Base-by-base conservation (phyloP, 2,888 invertebrate species). In the Esperia sulphurella region DNA sequence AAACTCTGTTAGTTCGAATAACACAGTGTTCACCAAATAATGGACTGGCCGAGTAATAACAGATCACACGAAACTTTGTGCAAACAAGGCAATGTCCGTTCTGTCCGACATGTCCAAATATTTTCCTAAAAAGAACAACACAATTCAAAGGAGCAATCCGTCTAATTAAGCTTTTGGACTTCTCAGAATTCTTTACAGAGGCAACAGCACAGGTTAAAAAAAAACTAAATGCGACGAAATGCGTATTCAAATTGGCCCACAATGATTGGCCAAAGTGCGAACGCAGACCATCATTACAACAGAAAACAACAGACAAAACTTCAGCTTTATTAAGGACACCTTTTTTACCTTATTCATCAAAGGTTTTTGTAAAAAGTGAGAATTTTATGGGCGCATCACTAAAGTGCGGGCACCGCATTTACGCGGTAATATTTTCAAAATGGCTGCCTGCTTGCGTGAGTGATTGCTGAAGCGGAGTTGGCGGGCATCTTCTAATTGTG, bases 201-300 rank as follows among this genome's bases (percentile, higher is more conserved):
- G 57, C 68, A 70, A 68, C 63, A 68, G 60, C 61, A 58, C 57
- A 53, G 66, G 62, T 70, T 65, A 76, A 76, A 73, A 73, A 68
- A 67, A 63, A 47, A 45, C 52, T 61, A 59, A 63, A 68, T 59
- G 51, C 57, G 53, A 50, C 51, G 59, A 59, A 68, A 65, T 63
- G 61, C 55, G 64, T 68, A 78, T 77, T 74, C 71, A 82, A 83
- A 81, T 79, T 79, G 68, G 57, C 55, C 59, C 59, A 43, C 53
- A 66, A 70, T 75, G 75, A 71, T 64, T 61, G 68, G 63, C 50
- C 65, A 61, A 72, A 78, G 78, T 76, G 81, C 74, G 74, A 78
- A 72, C 21, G 65, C 57, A 65, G 63, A 70, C 73, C 71, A 71
- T 79, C 71, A 79, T 73, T 79, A 75, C 73, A 72, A 80, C 71